These are phyloP conservation scores for Listronotus oregonensis DNA, from an alignment of 1,140 invertebrate genomes.

Conservation along the genomic window DNA sequence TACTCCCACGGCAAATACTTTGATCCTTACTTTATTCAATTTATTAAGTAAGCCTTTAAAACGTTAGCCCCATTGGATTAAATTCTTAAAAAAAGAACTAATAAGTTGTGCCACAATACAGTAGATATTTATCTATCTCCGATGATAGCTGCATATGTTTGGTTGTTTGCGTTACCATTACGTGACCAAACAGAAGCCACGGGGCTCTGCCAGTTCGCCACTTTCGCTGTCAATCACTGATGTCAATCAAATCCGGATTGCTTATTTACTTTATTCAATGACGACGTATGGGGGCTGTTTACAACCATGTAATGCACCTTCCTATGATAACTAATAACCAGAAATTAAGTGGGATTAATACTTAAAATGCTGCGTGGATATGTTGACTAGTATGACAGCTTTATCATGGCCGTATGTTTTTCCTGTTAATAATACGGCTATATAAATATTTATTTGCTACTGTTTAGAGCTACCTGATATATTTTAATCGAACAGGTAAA, in stretches of 20 bases:
- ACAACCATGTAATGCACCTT: constrained; percentile 31
- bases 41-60: too few species aligned
- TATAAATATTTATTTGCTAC: constrained; percentile 4
- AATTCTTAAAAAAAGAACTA: too few species aligned
- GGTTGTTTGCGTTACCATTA: constrained; percentile 47
- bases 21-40: too few species aligned
- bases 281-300: constrained; percentile 28
- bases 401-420: constrained; percentile 22
- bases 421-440: constrained; percentile 4
- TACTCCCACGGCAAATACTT: too few species aligned
- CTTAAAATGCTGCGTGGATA: neutral
- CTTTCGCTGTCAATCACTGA: constrained; percentile 43
- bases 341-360: constrained; percentile 12
- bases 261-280: constrained; percentile 40
- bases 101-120: too few species aligned
- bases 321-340: constrained; percentile 22
- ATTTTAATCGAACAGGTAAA: too few species aligned
- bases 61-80: too few species aligned
- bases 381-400: constrained; percentile 1
- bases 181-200: constrained; percentile 44
- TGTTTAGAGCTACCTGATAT: too few species aligned
- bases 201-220: constrained; percentile 38
- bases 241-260: constrained; percentile 39
- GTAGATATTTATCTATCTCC: neutral
- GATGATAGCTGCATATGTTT: constrained; percentile 38